These are phyloP conservation scores for Metopia argyrocephala DNA, from an alignment of 2,888 invertebrate species.

Conservation along the genomic window DNA sequence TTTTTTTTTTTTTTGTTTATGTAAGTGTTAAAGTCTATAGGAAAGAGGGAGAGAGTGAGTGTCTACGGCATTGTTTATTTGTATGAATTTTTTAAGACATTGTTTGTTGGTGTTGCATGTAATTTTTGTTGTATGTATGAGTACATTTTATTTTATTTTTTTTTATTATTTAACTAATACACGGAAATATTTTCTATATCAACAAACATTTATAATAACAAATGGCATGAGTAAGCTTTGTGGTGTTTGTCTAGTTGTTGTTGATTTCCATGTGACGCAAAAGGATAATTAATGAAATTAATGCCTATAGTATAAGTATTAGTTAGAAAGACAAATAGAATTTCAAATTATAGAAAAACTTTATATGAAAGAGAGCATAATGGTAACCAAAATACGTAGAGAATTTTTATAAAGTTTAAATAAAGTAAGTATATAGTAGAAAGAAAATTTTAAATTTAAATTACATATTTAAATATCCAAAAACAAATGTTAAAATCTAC, in stretches of 20 bases:
- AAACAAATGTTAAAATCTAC: too few relatives aligned
- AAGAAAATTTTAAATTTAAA: too few relatives aligned
- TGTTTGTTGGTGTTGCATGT: conserved; percentile 62
- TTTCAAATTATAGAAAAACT: neutral
- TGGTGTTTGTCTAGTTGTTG: neutral
- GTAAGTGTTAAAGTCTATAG: neutral
- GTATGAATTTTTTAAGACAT: conserved; percentile 59
- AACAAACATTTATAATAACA: too few relatives aligned
- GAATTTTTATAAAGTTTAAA: neutral
- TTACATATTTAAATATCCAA: too few relatives aligned
- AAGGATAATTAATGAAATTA: conserved; percentile 68
- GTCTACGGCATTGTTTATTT: conserved; percentile 40
- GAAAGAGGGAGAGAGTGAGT: neutral
- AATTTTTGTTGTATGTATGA: conserved; percentile 9
- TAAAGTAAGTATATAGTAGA: too few relatives aligned
- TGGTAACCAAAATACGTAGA: neutral
- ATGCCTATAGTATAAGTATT: conserved; percentile 61
- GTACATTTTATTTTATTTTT: too few relatives aligned
- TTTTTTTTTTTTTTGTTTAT: neutral
- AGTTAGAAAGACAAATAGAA: conserved; percentile 38
- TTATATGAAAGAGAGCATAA: neutral
- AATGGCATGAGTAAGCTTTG: conserved; percentile 1
- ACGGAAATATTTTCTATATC: conserved; percentile 22
- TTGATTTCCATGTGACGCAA: conserved; percentile 51
- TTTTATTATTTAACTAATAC: conserved; percentile 45